Base-by-base conservation (phyloP, 2,888 invertebrate species). In the Macaria liturata region DNA sequence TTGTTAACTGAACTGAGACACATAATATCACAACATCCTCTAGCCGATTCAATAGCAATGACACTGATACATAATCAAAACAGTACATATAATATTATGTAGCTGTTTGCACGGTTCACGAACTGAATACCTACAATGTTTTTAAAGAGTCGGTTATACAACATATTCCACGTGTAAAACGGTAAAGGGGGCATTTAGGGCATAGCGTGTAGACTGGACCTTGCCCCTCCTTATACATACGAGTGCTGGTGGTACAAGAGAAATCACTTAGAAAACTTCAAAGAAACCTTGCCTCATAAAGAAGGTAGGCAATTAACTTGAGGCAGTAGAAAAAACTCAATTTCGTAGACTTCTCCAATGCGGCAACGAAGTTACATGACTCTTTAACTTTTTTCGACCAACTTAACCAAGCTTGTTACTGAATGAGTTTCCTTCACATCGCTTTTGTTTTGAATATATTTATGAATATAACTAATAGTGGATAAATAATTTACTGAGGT, bases 261-360 rank as follows among this genome's bases (percentile, higher is more conserved):
- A 83, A 81, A 76, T 71, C 75, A 80, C 75, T 78, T 76, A 70
- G 57, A 64, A 63, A 54, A 66, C 63, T 51, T 57, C 61, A 69
- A 70, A 71, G 63, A 63, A 69, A 67, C 61, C 54, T 64, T 57
- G 63, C 61, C 53, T 61, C 44, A 69, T 70, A 66, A 69, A 59
- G 60, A 52, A 63, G 58, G 55, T 62, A 62, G 58, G 55, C 60
- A 59, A 62, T 62, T 61, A 63, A 59, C 53, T 54, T 51, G 46
- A 49, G 55, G 55, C 39, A 48, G 50, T 53, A 60, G 51, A 58
- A 55, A 20, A 61, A 62, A 42, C 32, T 37, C n/a, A 9, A 40
- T 37, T 32, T 42, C 49, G 39, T 48, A 57, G 49, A 39, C 53
- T 46, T 39, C 53, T 46, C 9, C 37, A 55, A 46, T 43, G 34